Evolutionary conservation across 2,888 invertebrate species (phyloP).

Genomic region (Meganola albula): DNA sequence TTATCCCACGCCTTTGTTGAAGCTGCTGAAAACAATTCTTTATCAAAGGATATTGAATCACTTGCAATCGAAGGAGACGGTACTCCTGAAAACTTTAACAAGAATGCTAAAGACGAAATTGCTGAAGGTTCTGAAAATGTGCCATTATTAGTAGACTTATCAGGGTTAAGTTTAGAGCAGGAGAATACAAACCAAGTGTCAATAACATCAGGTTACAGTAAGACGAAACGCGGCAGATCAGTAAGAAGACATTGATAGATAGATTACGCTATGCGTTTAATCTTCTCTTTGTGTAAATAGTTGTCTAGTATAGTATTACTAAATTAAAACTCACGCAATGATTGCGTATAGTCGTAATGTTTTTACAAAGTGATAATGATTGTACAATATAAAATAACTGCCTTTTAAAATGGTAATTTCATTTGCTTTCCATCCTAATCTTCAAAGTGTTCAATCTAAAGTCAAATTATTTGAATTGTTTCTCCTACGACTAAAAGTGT

Average conservation of each 20-base stretch:
- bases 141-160: conserved; percentile 73
- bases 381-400: conserved; percentile 71
- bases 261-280: conserved; percentile 37
- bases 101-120: conserved; percentile 40
- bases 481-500: too few species aligned
- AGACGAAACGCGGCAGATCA: conserved; percentile 72
- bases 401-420: conserved; percentile 32
- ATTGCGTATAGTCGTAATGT: conserved; percentile 60
- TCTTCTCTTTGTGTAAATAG: conserved; percentile 73
- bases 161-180: conserved; percentile 60
- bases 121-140: conserved; percentile 67
- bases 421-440: conserved; percentile 16
- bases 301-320: conserved; percentile 67
- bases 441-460: too few species aligned
- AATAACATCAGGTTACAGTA: conserved; percentile 73
- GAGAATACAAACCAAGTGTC: conserved; percentile 59
- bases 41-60: conserved; percentile 80
- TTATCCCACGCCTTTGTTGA: conserved; percentile 90
- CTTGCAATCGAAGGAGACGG: conserved; percentile 75
- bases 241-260: conserved; percentile 57
- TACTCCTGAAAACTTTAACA: conserved; percentile 58
- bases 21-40: conserved; percentile 90
- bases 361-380: conserved; percentile 68
- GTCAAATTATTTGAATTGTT: too few species aligned
- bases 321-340: conserved; percentile 68